phyloP scores from a whole-genome alignment of 92 coral and sea anemone genomes.

The Porites cylindrica region DNA sequence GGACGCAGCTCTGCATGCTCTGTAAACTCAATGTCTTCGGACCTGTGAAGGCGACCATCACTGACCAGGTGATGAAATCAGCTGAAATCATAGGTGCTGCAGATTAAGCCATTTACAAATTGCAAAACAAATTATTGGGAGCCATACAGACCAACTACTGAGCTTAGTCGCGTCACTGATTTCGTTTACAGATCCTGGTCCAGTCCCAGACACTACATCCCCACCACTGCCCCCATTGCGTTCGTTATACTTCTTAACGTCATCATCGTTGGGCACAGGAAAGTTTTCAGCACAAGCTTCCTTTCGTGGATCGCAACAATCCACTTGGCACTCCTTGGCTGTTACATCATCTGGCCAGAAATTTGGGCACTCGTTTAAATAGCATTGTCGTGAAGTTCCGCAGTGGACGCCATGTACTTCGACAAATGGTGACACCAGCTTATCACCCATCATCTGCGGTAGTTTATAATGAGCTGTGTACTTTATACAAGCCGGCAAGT shows the following conservation, averaged over 20 bases:
- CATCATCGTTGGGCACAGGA: conserved; percentile 1
- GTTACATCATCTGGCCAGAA: conserved; percentile 23
- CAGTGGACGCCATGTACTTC: conserved; percentile 12
- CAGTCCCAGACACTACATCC: not conserved
- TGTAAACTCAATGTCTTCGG: not conserved
- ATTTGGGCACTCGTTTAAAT: conserved; percentile 6
- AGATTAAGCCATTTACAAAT: not conserved
- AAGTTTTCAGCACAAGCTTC: not conserved
- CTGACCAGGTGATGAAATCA: not conserved
- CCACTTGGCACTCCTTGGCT: not conserved
- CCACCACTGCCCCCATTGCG: not conserved
- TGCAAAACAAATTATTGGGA: not conserved
- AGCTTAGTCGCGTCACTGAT: not conserved
- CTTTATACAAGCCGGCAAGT: not conserved
- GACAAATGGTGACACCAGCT: not conserved
- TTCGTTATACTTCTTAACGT: not conserved
- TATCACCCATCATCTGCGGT: conserved; percentile 7
- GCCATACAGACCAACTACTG: not conserved
- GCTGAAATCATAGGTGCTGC: not conserved
- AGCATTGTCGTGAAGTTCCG: conserved; percentile 8
- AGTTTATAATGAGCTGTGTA: not conserved
- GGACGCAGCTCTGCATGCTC: too few species aligned
- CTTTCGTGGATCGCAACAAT: not conserved
- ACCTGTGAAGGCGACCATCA: not conserved
- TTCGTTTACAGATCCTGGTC: too few species aligned